Conservation (phyloP, 2,797 vertebrate genomes). For the Harpagifer antarcticus region DNA sequence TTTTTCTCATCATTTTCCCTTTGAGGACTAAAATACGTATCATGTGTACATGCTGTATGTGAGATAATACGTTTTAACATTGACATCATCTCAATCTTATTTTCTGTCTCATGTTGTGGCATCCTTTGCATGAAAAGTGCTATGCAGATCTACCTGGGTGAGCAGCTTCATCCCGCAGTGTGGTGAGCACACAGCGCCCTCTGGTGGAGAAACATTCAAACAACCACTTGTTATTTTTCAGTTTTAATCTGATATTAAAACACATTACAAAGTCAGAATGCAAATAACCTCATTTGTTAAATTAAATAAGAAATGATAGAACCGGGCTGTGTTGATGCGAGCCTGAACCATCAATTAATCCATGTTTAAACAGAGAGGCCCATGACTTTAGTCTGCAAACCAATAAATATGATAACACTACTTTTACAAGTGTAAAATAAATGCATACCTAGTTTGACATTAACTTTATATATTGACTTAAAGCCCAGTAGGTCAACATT, state of each 20-base stretch:
- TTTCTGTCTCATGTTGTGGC: too few relatives aligned
- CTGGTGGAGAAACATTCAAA: constrained; percentile 57
- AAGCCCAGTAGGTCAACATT: constrained; percentile 55
- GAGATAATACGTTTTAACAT: too few relatives aligned
- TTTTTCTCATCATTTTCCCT: too few relatives aligned
- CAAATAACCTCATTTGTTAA: constrained; percentile 76
- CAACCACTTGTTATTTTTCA: constrained; percentile 6
- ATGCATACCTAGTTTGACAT: constrained; percentile 60
- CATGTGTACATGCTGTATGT: too few relatives aligned
- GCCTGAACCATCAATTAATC: constrained; percentile 64
- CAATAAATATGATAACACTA: constrained; percentile 76
- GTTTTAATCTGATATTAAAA: constrained; percentile 78
- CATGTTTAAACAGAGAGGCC: constrained; percentile 32
- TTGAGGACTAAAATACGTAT: too few relatives aligned
- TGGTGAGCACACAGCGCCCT: constrained; percentile 45
- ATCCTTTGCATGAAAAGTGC: too few relatives aligned
- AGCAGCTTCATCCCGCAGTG: constrained; percentile 10
- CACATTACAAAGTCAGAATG: constrained; percentile 80
- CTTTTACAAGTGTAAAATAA: constrained; percentile 69
- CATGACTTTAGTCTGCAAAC: constrained; percentile 51
- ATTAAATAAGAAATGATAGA: constrained; percentile 72
- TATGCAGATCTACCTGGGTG: not conserved
- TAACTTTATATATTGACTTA: constrained; percentile 45
- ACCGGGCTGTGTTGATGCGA: constrained; percentile 59
- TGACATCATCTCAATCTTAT: too few relatives aligned